Conservation (phyloP, 2,888 invertebrate species). For the Lasioglossum vierecki region DNA sequence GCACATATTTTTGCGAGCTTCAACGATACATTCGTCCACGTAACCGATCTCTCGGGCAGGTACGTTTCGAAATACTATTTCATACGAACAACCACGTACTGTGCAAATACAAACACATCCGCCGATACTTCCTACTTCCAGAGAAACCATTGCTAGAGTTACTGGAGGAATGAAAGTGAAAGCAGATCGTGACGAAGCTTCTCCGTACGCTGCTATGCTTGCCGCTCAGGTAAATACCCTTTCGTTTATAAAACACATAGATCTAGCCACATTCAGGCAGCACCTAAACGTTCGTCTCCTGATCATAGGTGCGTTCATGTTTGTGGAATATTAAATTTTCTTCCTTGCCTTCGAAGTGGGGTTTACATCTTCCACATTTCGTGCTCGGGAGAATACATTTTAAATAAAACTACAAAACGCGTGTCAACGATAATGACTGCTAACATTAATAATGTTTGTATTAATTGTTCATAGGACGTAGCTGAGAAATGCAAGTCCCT, state of each 20-base stretch:
- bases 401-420: neutral
- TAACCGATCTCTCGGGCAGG: constrained; percentile 98
- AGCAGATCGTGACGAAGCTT: constrained; percentile 99
- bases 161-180: constrained; percentile 99
- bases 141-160: constrained; percentile 96
- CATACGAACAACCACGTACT: neutral
- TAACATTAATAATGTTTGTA: neutral
- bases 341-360: constrained; percentile 59
- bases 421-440: neutral
- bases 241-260: neutral
- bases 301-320: constrained; percentile 77
- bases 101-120: neutral
- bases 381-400: constrained; percentile 37
- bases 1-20: constrained; percentile 99
- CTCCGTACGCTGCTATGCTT: constrained; percentile 99
- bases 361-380: constrained; percentile 17
- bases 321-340: constrained; percentile 74
- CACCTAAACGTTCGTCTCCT: constrained; percentile 66
- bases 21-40: constrained; percentile 99
- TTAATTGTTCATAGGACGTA: constrained; percentile 90
- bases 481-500: constrained; percentile 99
- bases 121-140: constrained; percentile 67
- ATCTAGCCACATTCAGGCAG: constrained; percentile 77
- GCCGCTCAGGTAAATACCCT: constrained; percentile 93
- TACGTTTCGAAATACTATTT: constrained; percentile 77